These are phyloP conservation scores for Thumatha senex DNA, from an alignment of 2,888 invertebrate species.

Conservation along the genomic window DNA sequence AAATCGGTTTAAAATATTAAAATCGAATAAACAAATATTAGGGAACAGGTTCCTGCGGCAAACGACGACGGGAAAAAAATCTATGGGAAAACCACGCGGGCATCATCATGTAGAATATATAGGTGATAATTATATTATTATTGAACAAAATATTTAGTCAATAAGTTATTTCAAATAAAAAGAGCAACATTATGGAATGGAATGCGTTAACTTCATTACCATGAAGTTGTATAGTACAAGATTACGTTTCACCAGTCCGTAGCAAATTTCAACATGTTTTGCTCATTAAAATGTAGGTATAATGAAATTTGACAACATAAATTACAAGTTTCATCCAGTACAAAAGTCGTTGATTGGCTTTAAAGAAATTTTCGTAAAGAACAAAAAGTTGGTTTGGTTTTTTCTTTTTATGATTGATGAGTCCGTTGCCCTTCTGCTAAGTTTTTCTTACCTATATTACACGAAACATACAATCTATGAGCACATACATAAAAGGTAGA, in stretches of 20 bases:
- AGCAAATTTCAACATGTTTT: conserved; percentile 19
- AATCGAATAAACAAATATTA: no score
- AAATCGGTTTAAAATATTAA: no score
- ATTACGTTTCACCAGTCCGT: conserved; percentile 12
- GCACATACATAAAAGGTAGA: no score
- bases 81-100: no score
- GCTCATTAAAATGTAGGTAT: conserved; percentile 22
- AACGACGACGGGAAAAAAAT: no score
- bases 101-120: no score
- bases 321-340: conserved; percentile 4
- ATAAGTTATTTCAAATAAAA: conserved; percentile 1
- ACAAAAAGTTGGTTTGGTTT: conserved; percentile 30
- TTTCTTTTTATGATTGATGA: conserved; percentile 35
- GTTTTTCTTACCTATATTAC: background rate
- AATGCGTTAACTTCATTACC: conserved; percentile 5
- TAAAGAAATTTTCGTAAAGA: conserved; percentile 20
- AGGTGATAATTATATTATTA: background rate
- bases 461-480: no score
- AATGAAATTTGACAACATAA: conserved; percentile 17
- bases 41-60: no score
- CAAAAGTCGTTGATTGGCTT: conserved; percentile 29
- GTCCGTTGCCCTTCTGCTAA: conserved; percentile 22
- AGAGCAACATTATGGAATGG: conserved; percentile 3
- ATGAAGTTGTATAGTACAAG: conserved; percentile 1
- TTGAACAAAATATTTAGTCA: background rate